Percentiles rank a stretch among this genome's conserved stretches.
These are phyloP conservation scores for Percopsis omiscomaycus DNA, from an alignment of 2,797 vertebrate genomes.

Conservation along the genomic window DNA sequence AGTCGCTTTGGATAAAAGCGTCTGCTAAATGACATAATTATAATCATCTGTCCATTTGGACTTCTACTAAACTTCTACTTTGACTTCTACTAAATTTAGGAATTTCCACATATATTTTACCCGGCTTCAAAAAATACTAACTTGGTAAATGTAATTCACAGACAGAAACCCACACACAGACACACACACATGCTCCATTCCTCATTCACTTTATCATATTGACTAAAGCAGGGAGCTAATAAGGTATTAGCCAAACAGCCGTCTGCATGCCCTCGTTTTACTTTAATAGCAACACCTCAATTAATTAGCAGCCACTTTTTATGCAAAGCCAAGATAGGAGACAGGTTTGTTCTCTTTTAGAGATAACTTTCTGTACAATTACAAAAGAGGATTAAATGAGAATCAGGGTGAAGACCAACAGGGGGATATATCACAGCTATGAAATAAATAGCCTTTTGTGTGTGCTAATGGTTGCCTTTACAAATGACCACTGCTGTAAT, in stretches of 20 bases:
- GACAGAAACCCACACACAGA: too few relatives aligned
- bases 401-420: background rate
- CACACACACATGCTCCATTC: too few relatives aligned
- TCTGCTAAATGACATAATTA: too few relatives aligned
- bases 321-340: conserved; percentile 41
- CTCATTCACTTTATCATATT: too few relatives aligned
- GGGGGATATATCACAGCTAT: background rate
- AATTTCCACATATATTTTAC: too few relatives aligned
- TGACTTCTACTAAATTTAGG: too few relatives aligned
- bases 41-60: too few relatives aligned
- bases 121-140: too few relatives aligned
- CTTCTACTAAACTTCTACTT: too few relatives aligned
- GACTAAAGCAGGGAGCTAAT: conserved; percentile 41
- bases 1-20: too few relatives aligned
- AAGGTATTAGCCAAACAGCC: conserved; percentile 54
- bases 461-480: conserved; percentile 19
- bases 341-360: conserved; percentile 4
- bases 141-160: too few relatives aligned
- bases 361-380: conserved; percentile 7
- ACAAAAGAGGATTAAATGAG: conserved; percentile 18
- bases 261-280: conserved; percentile 52
- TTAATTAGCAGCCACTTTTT: conserved; percentile 51
- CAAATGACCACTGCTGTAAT: conserved; percentile 21
- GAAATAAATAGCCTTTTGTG: conserved; percentile 16
- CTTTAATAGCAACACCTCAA: conserved; percentile 55